Percentiles rank a stretch among this genome's conserved stretches.
These are phyloP conservation scores for Epizoanthus illoricatus DNA, from an alignment of 92 coral and sea anemone species.

Conservation along the genomic window DNA sequence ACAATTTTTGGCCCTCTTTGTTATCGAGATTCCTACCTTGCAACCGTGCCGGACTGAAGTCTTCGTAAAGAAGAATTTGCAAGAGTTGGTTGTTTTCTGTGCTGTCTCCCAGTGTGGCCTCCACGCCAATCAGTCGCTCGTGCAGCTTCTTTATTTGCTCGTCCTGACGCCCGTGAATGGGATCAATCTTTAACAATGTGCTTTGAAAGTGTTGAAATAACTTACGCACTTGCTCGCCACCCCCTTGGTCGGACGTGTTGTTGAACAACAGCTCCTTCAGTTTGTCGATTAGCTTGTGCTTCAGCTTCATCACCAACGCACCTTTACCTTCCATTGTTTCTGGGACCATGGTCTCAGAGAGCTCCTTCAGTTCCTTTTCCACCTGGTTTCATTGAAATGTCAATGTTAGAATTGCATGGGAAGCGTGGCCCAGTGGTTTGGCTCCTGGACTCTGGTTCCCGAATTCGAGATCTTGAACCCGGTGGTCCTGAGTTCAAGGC, in stretches of 20 bases:
- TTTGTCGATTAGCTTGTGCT: constrained; percentile 36
- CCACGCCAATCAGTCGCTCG: no score
- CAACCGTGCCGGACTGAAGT: constrained; percentile 25
- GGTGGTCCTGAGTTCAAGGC: no score
- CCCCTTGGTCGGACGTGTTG: constrained; percentile 55
- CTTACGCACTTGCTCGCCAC: constrained; percentile 70
- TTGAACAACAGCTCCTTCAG: constrained; percentile 61
- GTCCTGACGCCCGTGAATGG: no score
- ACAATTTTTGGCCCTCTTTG: neutral
- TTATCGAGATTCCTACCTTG: neutral
- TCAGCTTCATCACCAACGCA: no score
- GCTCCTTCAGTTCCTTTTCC: constrained; percentile 44
- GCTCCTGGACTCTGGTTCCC: no score
- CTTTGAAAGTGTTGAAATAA: neutral
- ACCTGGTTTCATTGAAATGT: constrained; percentile 28
- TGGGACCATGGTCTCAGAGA: no score
- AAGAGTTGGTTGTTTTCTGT: constrained; percentile 77
- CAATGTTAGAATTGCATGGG: no score
- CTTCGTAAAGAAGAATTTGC: constrained; percentile 53
- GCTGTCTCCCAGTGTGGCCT: constrained; percentile 36
- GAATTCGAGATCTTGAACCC: no score
- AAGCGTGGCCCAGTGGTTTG: no score
- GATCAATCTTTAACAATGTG: no score
- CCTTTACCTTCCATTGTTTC: no score
- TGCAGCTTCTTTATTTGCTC: no score